A percentile compares a stretch with the other conserved stretches of the same genome.
Evolutionary conservation across 2,113 vertebrate species (phyloP).

Genomic region (Tiliqua scincoides): DNA sequence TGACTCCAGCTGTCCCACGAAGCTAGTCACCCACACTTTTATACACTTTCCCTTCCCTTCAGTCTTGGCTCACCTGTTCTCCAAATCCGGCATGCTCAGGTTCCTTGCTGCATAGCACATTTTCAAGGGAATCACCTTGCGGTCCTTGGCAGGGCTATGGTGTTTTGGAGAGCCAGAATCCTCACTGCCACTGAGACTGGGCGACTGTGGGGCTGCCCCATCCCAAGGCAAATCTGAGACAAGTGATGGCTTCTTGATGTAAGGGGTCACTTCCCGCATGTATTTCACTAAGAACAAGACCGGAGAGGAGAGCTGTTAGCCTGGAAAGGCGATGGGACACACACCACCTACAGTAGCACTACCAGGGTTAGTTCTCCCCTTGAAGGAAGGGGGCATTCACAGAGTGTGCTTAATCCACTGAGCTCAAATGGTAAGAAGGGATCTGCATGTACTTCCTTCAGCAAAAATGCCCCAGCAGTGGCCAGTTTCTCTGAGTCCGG

Average conservation of each 20-base stretch:
- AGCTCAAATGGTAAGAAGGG: no score
- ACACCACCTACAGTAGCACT: not conserved
- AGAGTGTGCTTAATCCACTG: no score
- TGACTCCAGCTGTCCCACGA: not conserved
- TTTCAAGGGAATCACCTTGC: constrained; percentile 92
- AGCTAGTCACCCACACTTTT: not conserved
- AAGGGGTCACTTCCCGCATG: constrained; percentile 93
- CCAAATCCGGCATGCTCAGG: constrained; percentile 95
- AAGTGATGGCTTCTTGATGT: constrained; percentile 92
- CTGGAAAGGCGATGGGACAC: rapidly evolving
- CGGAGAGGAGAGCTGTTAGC: not conserved
- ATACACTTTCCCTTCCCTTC: no score
- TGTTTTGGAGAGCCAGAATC: constrained; percentile 90
- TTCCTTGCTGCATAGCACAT: constrained; percentile 96
- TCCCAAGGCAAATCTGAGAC: constrained; percentile 95
- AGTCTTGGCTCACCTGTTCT: constrained; percentile 86
- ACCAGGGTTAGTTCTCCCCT: rapidly evolving
- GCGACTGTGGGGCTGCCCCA: constrained; percentile 80
- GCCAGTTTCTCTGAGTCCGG: no score
- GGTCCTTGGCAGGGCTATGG: constrained; percentile 79
- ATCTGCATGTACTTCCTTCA: no score
- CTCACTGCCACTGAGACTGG: constrained; percentile 88
- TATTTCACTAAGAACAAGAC: constrained; percentile 85
- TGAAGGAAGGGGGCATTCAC: not conserved
- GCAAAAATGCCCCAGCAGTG: no score